phyloP scores from a whole-genome alignment of 2,113 vertebrate genomes.

The Halcyon senegalensis region DNA sequence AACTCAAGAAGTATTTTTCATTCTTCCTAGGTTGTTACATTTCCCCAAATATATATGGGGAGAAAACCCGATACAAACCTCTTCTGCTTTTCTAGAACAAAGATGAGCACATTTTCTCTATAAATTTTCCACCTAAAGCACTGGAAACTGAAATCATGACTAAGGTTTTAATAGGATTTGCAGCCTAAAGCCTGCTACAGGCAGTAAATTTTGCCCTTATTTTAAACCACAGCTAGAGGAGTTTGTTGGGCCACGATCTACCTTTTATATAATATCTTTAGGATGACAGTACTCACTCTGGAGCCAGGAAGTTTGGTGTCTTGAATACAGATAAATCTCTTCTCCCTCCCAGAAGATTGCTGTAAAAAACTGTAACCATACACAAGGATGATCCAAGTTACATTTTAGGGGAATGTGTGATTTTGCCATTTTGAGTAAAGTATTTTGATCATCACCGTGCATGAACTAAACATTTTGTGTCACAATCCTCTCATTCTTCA shows the following conservation, averaged over 20 bases:
- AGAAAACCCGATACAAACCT: rapidly evolving
- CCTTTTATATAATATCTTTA: neutral
- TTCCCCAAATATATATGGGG: neutral
- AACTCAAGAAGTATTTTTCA: neutral
- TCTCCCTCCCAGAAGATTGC: neutral
- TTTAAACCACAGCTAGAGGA: neutral
- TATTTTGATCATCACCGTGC: neutral
- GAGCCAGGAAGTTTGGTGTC: neutral
- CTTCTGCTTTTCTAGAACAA: neutral
- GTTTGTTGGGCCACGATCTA: neutral
- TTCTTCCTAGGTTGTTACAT: neutral
- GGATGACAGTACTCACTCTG: neutral
- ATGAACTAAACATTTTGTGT: neutral
- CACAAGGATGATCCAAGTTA: neutral
- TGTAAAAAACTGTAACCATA: neutral
- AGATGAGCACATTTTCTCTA: neutral
- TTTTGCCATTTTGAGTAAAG: neutral
- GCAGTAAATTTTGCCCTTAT: neutral
- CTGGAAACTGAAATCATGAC: neutral
- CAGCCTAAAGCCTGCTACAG: neutral
- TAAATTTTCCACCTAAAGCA: neutral
- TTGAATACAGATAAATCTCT: neutral
- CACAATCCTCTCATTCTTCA: neutral
- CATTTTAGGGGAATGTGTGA: neutral
- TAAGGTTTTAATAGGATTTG: neutral